These are phyloP conservation scores for Epiperipatus broadwayi DNA, from an alignment of 2,888 invertebrate species.

Conservation along the genomic window DNA sequence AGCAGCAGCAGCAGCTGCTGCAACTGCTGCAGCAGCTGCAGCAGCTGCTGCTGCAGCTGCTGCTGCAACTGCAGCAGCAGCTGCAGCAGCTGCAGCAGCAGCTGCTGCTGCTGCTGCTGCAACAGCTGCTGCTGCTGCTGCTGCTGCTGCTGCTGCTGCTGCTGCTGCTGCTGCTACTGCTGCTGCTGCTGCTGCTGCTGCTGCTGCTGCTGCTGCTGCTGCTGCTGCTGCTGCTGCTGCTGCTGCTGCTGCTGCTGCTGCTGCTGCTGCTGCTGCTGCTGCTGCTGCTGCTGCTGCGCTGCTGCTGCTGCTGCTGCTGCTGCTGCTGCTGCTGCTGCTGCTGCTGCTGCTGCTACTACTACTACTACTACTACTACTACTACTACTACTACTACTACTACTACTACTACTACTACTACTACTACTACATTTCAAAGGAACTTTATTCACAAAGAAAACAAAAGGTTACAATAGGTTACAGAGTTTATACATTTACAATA, in stretches of 20 bases:
- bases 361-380: conserved; percentile 3
- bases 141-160: not conserved
- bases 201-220: not conserved
- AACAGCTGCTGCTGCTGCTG: not conserved
- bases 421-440: not conserved
- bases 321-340: not conserved
- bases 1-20: not conserved
- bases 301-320: too few relatives aligned
- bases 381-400: conserved; percentile 3
- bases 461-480: too few relatives aligned
- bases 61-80: not conserved
- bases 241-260: not conserved
- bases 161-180: not conserved
- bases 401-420: not conserved
- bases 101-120: not conserved
- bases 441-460: too few relatives aligned
- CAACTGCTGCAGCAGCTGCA: not conserved
- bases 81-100: not conserved
- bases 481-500: not conserved
- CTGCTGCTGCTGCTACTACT: not conserved
- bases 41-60: not conserved
- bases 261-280: not conserved
- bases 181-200: not conserved
- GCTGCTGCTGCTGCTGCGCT: too few relatives aligned
- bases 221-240: not conserved